phyloP scores from a whole-genome alignment of 2,888 invertebrate genomes.

The Diabrotica balteata region DNA sequence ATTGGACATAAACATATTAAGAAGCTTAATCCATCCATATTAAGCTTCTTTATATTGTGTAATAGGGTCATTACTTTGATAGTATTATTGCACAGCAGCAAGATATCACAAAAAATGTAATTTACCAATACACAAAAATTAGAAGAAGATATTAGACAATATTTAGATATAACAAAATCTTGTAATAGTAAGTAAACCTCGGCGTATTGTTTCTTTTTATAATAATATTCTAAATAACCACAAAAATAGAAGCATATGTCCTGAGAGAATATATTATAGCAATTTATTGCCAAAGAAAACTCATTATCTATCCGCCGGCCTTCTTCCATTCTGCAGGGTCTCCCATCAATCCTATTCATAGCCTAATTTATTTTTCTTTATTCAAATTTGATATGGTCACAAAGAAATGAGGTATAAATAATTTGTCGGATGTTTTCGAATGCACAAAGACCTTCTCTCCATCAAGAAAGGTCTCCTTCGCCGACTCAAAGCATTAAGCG shows the following conservation, averaged over 20 bases:
- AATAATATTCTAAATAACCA: too few species aligned
- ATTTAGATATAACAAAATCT: too few species aligned
- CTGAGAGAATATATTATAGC: slow-evolving; percentile 15
- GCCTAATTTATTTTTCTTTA: slow-evolving; percentile 24
- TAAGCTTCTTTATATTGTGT: too few species aligned
- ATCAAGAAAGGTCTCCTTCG: slow-evolving; percentile 31
- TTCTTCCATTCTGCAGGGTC: slow-evolving; percentile 20
- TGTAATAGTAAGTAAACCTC: too few species aligned
- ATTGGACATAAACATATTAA: too few species aligned
- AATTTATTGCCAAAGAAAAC: slow-evolving; percentile 21
- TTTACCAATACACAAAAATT: too few species aligned
- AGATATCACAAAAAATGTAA: too few species aligned
- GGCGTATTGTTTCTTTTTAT: too few species aligned
- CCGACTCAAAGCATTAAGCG: slow-evolving; percentile 33
- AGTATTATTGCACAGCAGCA: too few species aligned
- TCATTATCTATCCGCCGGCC: slow-evolving; percentile 15
- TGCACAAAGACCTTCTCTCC: slow-evolving; percentile 30
- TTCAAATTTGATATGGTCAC: slow-evolving; percentile 37
- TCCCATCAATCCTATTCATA: slow-evolving; percentile 26
- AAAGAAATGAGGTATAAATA: slow-evolving; percentile 39
- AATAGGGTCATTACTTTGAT: too few species aligned
- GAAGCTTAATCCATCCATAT: too few species aligned
- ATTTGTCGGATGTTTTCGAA: slow-evolving; percentile 37
- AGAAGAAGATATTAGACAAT: too few species aligned
- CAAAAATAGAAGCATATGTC: background rate